Conservation (phyloP, 2,797 vertebrate genomes). For the Gadopsis marmoratus region DNA sequence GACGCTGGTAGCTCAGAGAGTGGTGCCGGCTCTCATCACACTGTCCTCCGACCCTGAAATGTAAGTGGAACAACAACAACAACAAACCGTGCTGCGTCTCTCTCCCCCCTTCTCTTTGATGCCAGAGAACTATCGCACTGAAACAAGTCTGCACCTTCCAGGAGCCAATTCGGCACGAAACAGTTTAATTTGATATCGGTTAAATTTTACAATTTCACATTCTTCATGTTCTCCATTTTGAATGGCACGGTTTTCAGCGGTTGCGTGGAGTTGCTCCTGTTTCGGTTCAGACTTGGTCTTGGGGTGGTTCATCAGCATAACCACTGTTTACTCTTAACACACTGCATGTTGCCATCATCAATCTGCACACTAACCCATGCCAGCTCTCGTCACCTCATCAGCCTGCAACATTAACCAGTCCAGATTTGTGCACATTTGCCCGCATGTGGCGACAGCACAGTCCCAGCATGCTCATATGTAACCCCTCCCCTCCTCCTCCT, state of each 20-base stretch:
- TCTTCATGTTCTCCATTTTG: not conserved
- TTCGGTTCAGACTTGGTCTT: conserved; percentile 80
- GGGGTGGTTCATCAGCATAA: conserved; percentile 68
- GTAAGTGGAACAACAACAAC: conserved; percentile 93
- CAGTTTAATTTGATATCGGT: not conserved
- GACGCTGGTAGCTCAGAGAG: conserved; percentile 99
- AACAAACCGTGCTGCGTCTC: conserved; percentile 83
- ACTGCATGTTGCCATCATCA: conserved; percentile 64
- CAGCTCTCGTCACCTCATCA: conserved; percentile 64
- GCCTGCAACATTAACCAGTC: conserved; percentile 46
- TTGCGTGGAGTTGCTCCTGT: conserved; percentile 81
- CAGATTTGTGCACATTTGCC: conserved; percentile 48
- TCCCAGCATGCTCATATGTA: conserved; percentile 75
- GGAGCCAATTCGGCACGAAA: conserved; percentile 57
- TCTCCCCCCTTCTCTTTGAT: conserved; percentile 82
- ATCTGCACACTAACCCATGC: conserved; percentile 57
- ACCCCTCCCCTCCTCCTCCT: conserved; percentile 52
- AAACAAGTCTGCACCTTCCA: conserved; percentile 54
- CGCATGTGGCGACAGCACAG: conserved; percentile 46
- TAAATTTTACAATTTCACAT: not conserved
- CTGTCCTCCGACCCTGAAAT: conserved; percentile 99
- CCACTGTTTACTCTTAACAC: conserved; percentile 68
- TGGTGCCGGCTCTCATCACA: conserved; percentile 99
- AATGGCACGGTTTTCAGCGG: not conserved
- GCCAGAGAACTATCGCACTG: conserved; percentile 57